Evolutionary conservation across 2,797 vertebrate genomes (phyloP).

Genomic region (Steatocranus sp.): DNA sequence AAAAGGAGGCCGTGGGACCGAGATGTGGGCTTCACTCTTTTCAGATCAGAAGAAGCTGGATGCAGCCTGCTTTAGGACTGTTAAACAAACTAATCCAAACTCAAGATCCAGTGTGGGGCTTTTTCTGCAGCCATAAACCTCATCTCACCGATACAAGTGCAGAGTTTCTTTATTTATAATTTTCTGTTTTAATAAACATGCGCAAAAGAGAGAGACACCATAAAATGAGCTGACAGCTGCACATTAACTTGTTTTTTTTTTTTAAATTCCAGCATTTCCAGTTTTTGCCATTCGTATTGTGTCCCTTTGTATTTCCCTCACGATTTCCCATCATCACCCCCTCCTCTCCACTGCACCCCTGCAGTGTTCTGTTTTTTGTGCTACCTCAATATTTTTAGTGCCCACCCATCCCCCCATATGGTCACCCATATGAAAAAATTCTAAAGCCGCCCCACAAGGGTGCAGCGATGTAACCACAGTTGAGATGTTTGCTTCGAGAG

Average conservation of each 20-base stretch:
- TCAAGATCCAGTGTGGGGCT: background rate
- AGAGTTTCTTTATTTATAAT: background rate
- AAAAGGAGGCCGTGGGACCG: background rate
- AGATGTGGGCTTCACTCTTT: background rate
- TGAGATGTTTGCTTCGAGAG: no score
- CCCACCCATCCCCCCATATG: background rate
- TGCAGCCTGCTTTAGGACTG: background rate
- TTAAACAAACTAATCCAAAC: background rate
- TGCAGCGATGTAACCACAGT: background rate
- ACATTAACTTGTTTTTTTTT: background rate
- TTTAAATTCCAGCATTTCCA: background rate
- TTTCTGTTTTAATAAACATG: background rate
- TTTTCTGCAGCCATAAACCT: background rate
- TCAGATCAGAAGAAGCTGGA: background rate
- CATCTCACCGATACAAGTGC: background rate
- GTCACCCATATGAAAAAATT: no score
- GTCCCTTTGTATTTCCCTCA: background rate
- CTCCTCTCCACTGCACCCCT: background rate
- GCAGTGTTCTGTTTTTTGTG: background rate
- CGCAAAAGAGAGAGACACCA: background rate
- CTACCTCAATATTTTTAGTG: background rate
- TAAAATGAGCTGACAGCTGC: background rate
- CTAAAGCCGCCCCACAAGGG: background rate
- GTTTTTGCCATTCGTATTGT: background rate
- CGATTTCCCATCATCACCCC: background rate